Evolutionary conservation across 2,113 vertebrate species (phyloP).

Genomic region (Hiodon alosoides): DNA sequence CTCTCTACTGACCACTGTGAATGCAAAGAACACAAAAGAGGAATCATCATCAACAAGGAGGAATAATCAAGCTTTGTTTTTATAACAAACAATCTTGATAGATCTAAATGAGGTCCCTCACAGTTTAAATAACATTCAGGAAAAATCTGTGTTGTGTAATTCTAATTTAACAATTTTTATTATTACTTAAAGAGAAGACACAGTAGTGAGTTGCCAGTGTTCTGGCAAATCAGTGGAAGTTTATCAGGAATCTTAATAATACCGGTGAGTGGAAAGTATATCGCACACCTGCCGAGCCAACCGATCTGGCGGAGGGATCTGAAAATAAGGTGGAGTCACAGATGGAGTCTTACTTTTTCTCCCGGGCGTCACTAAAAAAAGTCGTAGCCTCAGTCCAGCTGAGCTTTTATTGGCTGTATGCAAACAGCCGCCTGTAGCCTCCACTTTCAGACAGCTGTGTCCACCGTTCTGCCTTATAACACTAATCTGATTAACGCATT

Average conservation of each 20-base stretch:
- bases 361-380: constrained; percentile 37
- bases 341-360: background rate
- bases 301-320: no score
- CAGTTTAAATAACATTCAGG: background rate
- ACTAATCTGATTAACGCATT: constrained; percentile 57
- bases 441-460: constrained; percentile 56
- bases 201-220: no score
- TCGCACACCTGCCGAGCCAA: no score
- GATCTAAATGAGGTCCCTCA: background rate
- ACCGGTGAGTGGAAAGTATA: no score
- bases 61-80: background rate
- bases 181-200: no score
- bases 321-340: background rate
- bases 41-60: background rate
- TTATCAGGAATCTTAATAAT: no score
- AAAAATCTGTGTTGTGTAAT: no score
- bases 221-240: no score
- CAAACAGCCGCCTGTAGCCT: constrained; percentile 48
- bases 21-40: background rate
- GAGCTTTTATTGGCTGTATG: constrained; percentile 40
- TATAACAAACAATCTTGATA: background rate
- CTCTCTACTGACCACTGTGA: background rate
- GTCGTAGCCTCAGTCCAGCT: constrained; percentile 35
- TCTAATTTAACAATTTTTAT: no score
- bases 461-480: constrained; percentile 44